Conservation (phyloP, 30 jellyfish, hydroid and myxozoan species). For the Rhopilema esculentum region DNA sequence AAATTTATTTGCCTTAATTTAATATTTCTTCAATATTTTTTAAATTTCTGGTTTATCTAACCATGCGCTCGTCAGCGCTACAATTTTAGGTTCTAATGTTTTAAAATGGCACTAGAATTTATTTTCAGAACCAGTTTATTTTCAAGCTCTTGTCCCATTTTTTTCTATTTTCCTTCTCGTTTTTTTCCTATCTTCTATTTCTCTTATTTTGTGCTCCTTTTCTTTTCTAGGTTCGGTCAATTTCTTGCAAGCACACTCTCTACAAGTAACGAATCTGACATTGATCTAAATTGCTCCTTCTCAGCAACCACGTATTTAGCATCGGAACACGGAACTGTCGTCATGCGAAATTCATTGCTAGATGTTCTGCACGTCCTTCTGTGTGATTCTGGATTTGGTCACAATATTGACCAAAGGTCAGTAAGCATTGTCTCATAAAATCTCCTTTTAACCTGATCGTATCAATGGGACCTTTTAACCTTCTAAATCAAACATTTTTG, state of each 20-base stretch:
- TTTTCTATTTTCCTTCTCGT: not conserved
- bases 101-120: no score
- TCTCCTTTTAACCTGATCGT: no score
- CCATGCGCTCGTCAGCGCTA: no score
- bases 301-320: conserved; percentile 1
- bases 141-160: no score
- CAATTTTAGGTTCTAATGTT: no score
- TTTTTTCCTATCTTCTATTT: not conserved
- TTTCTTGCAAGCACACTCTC: conserved; percentile 91
- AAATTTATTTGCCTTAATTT: no score
- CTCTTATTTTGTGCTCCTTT: not conserved
- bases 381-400: conserved; percentile 38
- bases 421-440: no score
- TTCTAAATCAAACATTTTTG: not conserved
- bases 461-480: not conserved
- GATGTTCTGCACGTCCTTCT: conserved; percentile 78
- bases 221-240: conserved; percentile 85
- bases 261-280: conserved; percentile 14
- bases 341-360: conserved; percentile 83
- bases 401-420: conserved; percentile 49
- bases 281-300: conserved; percentile 15
- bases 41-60: no score
- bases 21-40: no score
- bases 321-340: not conserved
- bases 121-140: no score